A percentile compares a stretch with the other conserved stretches of the same genome.
Conservation (phyloP, 2,888 invertebrate species). For the Mythimna pallens region DNA sequence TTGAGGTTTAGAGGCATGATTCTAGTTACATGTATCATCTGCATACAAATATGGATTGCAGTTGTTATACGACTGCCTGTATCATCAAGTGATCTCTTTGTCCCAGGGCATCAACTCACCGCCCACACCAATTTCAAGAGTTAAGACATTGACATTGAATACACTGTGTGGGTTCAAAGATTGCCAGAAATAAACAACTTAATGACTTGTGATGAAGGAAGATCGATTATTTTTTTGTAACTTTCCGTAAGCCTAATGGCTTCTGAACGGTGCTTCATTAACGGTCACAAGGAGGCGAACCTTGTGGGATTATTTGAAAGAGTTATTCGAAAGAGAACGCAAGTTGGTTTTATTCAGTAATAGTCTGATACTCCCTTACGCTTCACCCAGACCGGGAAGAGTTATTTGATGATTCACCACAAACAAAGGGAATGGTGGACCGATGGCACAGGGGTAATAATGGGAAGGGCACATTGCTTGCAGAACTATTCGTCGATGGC, state of each 20-base stretch:
- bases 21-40: background rate
- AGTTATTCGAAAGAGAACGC: too few species aligned
- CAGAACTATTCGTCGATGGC: too few species aligned
- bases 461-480: too few species aligned
- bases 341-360: too few species aligned
- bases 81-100: slow-evolving; percentile 20
- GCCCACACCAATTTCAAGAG: slow-evolving; percentile 23
- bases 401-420: too few species aligned
- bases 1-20: too few species aligned
- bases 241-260: background rate
- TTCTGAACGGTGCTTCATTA: background rate
- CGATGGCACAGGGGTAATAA: too few species aligned
- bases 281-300: too few species aligned
- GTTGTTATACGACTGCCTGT: slow-evolving; percentile 2
- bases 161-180: slow-evolving; percentile 30
- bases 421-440: too few species aligned
- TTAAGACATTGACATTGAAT: slow-evolving; percentile 44
- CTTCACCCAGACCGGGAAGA: too few species aligned
- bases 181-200: slow-evolving; percentile 39
- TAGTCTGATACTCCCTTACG: too few species aligned
- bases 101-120: slow-evolving; percentile 38
- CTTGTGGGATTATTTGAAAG: too few species aligned
- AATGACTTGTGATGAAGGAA: slow-evolving; percentile 10
- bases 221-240: slow-evolving; percentile 2
- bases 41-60: background rate